These are phyloP conservation scores for Embidobia sp. DNA, from an alignment of 2,888 invertebrate species.

Conservation along the genomic window DNA sequence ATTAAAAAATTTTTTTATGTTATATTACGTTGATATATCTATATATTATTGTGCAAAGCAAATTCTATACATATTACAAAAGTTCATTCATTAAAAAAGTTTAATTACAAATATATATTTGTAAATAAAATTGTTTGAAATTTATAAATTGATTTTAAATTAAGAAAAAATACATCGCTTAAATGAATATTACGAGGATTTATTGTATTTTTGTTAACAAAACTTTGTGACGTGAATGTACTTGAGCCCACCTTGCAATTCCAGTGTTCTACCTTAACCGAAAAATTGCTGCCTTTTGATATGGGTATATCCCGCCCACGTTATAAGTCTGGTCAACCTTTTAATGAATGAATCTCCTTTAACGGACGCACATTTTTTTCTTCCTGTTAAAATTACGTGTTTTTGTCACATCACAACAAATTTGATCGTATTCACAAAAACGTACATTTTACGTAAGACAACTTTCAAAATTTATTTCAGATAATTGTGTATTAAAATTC, in stretches of 20 bases:
- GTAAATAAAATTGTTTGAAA: too few species aligned
- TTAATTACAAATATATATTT: too few species aligned
- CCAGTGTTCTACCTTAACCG: slow-evolving; percentile 49
- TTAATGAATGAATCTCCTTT: slow-evolving; percentile 52
- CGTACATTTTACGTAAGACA: neutral
- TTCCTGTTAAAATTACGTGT: neutral
- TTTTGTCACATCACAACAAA: slow-evolving; percentile 33
- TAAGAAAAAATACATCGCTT: too few species aligned
- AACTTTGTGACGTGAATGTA: slow-evolving; percentile 35
- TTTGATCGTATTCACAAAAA: slow-evolving; percentile 4
- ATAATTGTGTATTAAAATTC: neutral
- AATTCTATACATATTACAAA: too few species aligned
- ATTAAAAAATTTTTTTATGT: too few species aligned
- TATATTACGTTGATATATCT: too few species aligned
- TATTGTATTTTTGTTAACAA: slow-evolving; percentile 1
- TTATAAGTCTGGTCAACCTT: slow-evolving; percentile 42
- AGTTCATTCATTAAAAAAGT: too few species aligned
- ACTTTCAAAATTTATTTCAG: neutral
- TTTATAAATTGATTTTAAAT: too few species aligned
- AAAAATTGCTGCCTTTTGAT: slow-evolving; percentile 56
- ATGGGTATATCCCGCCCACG: slow-evolving; percentile 48
- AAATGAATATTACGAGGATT: too few species aligned
- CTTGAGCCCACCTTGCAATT: slow-evolving; percentile 44
- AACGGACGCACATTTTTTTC: slow-evolving; percentile 11
- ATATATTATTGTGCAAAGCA: too few species aligned